These are phyloP conservation scores for Caenorhabditis sp. DNA, from an alignment of 2,888 invertebrate species.

Conservation along the genomic window DNA sequence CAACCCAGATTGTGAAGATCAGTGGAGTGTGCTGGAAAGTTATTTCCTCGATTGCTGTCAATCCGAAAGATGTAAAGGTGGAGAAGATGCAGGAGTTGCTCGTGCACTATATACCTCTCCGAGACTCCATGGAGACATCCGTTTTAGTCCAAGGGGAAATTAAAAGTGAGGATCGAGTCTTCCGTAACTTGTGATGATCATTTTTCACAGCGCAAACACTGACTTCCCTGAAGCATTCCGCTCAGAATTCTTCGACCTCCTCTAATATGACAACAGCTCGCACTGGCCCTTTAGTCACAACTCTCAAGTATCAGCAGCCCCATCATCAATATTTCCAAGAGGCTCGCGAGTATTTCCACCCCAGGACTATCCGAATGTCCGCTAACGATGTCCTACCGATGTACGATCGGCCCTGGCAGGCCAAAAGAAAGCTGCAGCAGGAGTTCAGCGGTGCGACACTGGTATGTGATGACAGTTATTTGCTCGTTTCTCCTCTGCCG, in stretches of 20 bases:
- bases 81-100: conserved; percentile 1
- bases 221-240: no score
- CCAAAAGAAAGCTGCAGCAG: no score
- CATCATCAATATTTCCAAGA: conserved; percentile 2
- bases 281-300: conserved; percentile 1
- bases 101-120: not conserved
- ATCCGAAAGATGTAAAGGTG: not conserved
- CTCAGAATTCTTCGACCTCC: not conserved
- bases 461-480: conserved; percentile 6
- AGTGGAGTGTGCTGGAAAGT: conserved; percentile 27
- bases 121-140: conserved; percentile 30
- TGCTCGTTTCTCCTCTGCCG: no score
- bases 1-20: not conserved
- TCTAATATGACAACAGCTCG: not conserved
- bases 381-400: no score
- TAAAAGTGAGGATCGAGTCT: no score
- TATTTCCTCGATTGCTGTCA: not conserved
- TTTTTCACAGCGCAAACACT: no score
- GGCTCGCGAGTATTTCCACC: not conserved
- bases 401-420: no score
- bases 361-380: no score
- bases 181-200: no score
- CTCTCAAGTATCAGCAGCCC: conserved; percentile 32
- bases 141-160: not conserved
- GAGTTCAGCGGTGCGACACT: not conserved